These are phyloP conservation scores for Pycnonotus jocosus DNA, from an alignment of 2,113 vertebrate species.

Conservation along the genomic window DNA sequence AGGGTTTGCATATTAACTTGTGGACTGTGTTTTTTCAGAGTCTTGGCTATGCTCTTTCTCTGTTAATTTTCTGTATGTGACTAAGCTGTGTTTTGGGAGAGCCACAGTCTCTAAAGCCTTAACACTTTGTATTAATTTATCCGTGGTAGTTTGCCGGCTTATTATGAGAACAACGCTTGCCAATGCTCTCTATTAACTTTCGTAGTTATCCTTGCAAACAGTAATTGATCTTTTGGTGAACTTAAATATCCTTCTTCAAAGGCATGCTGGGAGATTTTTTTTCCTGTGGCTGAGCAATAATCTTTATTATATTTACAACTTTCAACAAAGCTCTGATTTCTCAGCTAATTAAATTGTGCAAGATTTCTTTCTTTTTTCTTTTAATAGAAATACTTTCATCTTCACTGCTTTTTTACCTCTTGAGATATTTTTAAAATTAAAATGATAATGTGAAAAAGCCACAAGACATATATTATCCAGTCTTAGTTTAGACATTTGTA, in stretches of 20 bases:
- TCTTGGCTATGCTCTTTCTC: neutral
- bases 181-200: constrained; percentile 27
- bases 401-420: constrained; percentile 8
- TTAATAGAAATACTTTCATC: constrained; percentile 3
- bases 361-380: neutral
- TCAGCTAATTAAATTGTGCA: constrained; percentile 30
- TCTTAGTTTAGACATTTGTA: neutral
- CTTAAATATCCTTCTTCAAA: constrained; percentile 32
- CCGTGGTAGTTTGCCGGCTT: neutral
- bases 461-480: neutral
- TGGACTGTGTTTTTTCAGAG: neutral
- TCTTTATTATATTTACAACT: constrained; percentile 32
- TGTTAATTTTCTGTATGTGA: neutral
- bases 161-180: neutral
- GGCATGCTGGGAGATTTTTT: neutral
- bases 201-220: constrained; percentile 35
- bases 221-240: constrained; percentile 41
- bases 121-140: constrained; percentile 36
- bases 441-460: constrained; percentile 2
- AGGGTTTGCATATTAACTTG: neutral
- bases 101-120: neutral
- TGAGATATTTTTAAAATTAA: constrained; percentile 40
- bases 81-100: constrained; percentile 38
- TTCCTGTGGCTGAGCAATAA: neutral
- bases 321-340: constrained; percentile 20